A percentile compares a stretch with the other conserved stretches of the same genome.
Evolutionary conservation across 1,140 invertebrate genomes (phyloP).

Genomic region (Catajapyx aquilonaris): DNA sequence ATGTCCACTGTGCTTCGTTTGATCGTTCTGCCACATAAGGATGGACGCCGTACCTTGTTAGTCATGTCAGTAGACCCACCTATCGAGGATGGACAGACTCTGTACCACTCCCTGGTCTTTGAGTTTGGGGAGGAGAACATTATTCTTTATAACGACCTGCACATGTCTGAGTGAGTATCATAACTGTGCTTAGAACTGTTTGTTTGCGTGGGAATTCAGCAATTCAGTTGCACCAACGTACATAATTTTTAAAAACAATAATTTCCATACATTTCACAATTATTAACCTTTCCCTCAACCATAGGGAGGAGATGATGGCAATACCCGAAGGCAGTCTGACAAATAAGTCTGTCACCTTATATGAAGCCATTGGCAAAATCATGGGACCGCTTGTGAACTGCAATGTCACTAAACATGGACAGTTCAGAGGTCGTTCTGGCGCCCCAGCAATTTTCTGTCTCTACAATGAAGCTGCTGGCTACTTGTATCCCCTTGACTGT

Average conservation of each 20-base stretch:
- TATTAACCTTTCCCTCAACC: too few species aligned
- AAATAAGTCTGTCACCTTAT: constrained; percentile 80
- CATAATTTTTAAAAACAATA: too few species aligned
- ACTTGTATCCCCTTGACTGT: constrained; percentile 93
- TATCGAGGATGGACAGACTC: constrained; percentile 97
- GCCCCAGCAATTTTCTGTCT: constrained; percentile 88
- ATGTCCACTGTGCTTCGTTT: constrained; percentile 85
- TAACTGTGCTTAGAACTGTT: too few species aligned
- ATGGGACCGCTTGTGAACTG: constrained; percentile 91
- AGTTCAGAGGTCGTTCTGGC: constrained; percentile 71
- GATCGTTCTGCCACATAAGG: constrained; percentile 91
- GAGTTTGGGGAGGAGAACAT: constrained; percentile 82
- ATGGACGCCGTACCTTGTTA: constrained; percentile 95
- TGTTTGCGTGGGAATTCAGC: too few species aligned
- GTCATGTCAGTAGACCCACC: constrained; percentile 95
- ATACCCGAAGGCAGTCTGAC: constrained; percentile 87
- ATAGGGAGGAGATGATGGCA: constrained; percentile 66
- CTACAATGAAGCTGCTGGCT: constrained; percentile 93
- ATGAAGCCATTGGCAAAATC: constrained; percentile 85
- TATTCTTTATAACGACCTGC: constrained; percentile 72
- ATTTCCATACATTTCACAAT: too few species aligned
- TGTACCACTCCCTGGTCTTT: constrained; percentile 86
- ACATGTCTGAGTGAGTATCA: constrained; percentile 58
- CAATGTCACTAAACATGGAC: constrained; percentile 85
- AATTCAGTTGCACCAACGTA: too few species aligned